phyloP scores from a whole-genome alignment of 2,888 invertebrate species.

The Drosophila incognita region DNA sequence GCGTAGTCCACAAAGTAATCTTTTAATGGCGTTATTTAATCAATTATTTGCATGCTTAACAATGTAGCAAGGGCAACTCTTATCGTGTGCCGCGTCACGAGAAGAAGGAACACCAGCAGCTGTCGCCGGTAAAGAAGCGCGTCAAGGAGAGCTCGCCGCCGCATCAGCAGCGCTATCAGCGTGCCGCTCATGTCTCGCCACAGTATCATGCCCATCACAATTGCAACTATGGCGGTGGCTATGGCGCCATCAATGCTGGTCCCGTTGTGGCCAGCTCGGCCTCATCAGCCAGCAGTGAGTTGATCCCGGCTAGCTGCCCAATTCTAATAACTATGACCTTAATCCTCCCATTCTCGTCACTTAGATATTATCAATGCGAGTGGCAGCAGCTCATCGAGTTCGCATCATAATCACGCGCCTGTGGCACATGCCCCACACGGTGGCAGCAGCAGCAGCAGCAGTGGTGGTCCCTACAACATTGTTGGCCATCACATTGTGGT shows the following conservation, averaged over 20 bases:
- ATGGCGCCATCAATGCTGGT: constrained; percentile 56
- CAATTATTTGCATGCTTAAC: background rate
- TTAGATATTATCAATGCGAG: constrained; percentile 76
- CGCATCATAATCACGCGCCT: constrained; percentile 77
- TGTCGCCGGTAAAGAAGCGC: constrained; percentile 98
- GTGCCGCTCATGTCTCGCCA: constrained; percentile 84
- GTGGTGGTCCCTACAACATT: constrained; percentile 58
- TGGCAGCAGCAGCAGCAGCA: constrained; percentile 66
- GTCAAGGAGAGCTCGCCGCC: constrained; percentile 98
- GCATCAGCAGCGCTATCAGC: constrained; percentile 86
- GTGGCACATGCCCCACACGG: constrained; percentile 77
- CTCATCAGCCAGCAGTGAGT: constrained; percentile 81
- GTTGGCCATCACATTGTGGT: constrained; percentile 76
- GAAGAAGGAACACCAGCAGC: constrained; percentile 94
- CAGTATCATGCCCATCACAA: constrained; percentile 85
- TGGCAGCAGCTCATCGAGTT: constrained; percentile 64
- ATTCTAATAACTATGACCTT: background rate
- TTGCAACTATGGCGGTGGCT: constrained; percentile 80
- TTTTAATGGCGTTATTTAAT: constrained; percentile 10
- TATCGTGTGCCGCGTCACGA: constrained; percentile 87
- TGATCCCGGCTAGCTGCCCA: background rate
- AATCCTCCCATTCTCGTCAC: background rate
- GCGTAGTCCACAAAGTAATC: constrained; percentile 47
- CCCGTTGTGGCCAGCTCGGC: constrained; percentile 62
- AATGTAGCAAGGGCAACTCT: constrained; percentile 82